Base-by-base conservation (phyloP, 2,797 vertebrate species). In the Xyrichtys novacula region DNA sequence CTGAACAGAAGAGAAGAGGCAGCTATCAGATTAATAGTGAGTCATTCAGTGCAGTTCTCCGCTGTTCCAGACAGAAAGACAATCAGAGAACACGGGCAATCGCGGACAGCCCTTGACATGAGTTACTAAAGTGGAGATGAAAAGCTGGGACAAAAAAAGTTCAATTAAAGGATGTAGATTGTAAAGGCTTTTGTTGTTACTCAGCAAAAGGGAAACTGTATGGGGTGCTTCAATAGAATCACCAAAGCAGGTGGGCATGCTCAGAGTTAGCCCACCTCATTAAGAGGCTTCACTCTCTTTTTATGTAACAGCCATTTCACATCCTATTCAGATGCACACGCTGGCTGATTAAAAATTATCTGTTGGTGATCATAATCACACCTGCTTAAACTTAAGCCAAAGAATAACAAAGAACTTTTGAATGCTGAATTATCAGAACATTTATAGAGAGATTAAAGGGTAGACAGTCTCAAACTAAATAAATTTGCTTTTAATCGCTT, bases 401-500 rank as follows among this genome's bases (percentile, higher is more conserved):
- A 88, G 86, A 92, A 90, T 92, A 91, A 94, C 92, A 94, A 94
- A 93, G 91, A 92, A 88, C 88, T 91, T 89, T 67, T 91, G 86
- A 93, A 90, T 83, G 86, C 78, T 40, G 67, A 76, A 81, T 88
- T 92, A 94, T 94, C 90, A 79, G 91, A 87, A 89, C 89, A 91
- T 92, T 93, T 90, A 92, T 91, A 91, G 92, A 93, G 92, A 87
- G 93, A 94, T 94, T 92, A 94, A 93, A 92, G 87, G 86, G 84
- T 73, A 91, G 92, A 90, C 92, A 91, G 90, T 92, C 88, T 88
- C 88, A 75, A 92, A 91, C 93, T 92, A 94, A 94, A 94, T 94
- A 94, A 91, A 94, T 95, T 91, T 93, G 91, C 93, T 93, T 94
- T 94, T 94, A 94, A 94, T 94, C 93, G 89, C 90, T 84, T 83